Evolutionary conservation across 1,140 invertebrate genomes (phyloP), one percentile per base, ranked within the genome.

Genomic region (Drosophila asahinai): DNA sequence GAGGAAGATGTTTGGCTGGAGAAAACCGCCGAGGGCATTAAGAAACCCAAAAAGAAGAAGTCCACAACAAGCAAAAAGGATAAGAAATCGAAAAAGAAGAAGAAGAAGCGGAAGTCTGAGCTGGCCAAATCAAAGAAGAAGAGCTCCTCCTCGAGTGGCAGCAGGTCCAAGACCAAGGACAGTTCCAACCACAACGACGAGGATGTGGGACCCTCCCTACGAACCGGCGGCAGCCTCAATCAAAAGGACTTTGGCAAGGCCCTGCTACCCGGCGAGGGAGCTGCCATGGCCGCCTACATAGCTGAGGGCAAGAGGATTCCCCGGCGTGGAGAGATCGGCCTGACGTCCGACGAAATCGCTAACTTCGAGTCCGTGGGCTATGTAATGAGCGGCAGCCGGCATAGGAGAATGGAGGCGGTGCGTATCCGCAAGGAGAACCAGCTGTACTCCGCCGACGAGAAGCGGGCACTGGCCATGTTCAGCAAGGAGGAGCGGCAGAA

Each of bases 391-490:
- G 99, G 99, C 25, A 99, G 98, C 87, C 96, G 99, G 89, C 99
- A 99, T 95, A 97, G 99, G 12, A 96, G 99, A 70, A 99, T 99
- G 99, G 99, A 99, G 94, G 99, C 99, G 84, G 99, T 99, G 2
- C 97, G 99, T 94, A 96, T 99, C 57, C 95, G 99, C 80, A 99
- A 99, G 93, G 99, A 99, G 94, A 99, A 99, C 94, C 98, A 99
- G 94, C 99, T 99, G 93, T 99, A 99, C 94, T 99, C 98, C 22
- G 99, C 99, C 4, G 99, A 99, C 94, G 99, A 99, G 93, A 99
- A 99, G 93, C 94, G 99, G 80, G 98, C 99, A 9, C 94, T 99
- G 58, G 98, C 98, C 3, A 99, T 98, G 95, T 99, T 99, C 93
- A 99, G 98, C 93, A 98, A 99, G 93, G 99, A 99, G 94, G 98